Percentiles rank a stretch among this genome's conserved stretches.
Conservation (phyloP, 37 sponge, comb jelly and placozoan species). For the Diacarnus erythraeanus region DNA sequence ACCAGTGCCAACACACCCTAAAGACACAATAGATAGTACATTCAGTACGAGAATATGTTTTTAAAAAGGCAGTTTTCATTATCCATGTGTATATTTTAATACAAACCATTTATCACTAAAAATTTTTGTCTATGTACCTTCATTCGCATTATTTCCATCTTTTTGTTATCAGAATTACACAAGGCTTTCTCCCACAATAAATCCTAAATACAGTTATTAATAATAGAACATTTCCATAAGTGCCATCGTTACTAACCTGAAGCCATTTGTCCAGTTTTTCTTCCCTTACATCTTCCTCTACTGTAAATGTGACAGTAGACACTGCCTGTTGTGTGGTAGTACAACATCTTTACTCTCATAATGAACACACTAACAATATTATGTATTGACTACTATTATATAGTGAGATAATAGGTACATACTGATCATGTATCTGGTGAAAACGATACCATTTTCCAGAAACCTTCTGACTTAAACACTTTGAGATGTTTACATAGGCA, state of each 20-base stretch:
- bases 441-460: no score
- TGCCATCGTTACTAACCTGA: constrained; percentile 26
- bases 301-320: constrained; percentile 65
- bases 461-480: no score
- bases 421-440: no score
- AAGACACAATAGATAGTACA: no score
- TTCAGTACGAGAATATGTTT: no score
- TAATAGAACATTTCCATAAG: not conserved
- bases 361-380: no score
- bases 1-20: constrained; percentile 67
- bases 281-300: constrained; percentile 33
- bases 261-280: constrained; percentile 69
- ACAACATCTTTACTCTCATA: no score
- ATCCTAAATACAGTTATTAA: constrained; percentile 18
- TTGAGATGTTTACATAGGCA: no score
- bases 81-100: not conserved
- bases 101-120: not conserved
- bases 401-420: no score
- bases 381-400: no score
- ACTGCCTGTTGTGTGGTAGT: constrained; percentile 54
- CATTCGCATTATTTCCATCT: constrained; percentile 69
- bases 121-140: constrained; percentile 59
- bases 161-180: constrained; percentile 11
- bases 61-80: no score
- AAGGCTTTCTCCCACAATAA: constrained; percentile 80